A percentile compares a stretch with the other conserved stretches of the same genome.
Evolutionary conservation across 2,888 invertebrate genomes (phyloP).

Genomic region (Helleia helle): DNA sequence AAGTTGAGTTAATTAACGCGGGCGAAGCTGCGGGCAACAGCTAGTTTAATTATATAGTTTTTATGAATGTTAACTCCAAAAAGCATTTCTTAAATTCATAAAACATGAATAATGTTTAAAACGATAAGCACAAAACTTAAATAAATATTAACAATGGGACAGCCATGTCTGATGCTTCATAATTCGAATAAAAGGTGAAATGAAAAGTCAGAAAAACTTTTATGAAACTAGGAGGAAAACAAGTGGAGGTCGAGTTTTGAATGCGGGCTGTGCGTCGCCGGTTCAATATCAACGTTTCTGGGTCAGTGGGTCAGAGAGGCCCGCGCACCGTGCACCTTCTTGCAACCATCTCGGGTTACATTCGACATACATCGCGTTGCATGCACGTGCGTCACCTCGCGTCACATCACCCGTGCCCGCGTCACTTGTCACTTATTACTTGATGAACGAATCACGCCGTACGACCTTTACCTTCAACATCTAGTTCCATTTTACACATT

Average conservation of each 20-base stretch:
- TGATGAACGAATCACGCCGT: conserved; percentile 20
- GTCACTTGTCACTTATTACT: no score
- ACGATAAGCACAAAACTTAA: neutral
- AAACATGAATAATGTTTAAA: no score
- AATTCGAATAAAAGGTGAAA: conserved; percentile 2
- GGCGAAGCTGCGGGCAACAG: no score
- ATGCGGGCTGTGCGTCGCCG: conserved; percentile 58
- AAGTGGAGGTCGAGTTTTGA: conserved; percentile 64
- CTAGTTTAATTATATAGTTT: no score
- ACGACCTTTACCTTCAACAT: conserved; percentile 31
- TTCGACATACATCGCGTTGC: no score
- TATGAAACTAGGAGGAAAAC: conserved; percentile 37
- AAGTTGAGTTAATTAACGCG: no score
- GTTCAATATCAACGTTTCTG: conserved; percentile 71
- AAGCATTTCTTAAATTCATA: no score
- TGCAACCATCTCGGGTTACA: no score
- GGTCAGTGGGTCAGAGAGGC: conserved; percentile 65
- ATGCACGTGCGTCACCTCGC: conserved; percentile 14
- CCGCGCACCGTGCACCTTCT: conserved; percentile 33
- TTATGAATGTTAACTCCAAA: no score
- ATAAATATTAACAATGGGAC: neutral
- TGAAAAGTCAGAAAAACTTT: conserved; percentile 14
- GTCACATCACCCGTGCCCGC: no score
- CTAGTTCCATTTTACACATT: conserved; percentile 13
- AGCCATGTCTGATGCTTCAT: neutral